Conservation (phyloP, 2,888 invertebrate genomes). For the Lasioglossum morio region DNA sequence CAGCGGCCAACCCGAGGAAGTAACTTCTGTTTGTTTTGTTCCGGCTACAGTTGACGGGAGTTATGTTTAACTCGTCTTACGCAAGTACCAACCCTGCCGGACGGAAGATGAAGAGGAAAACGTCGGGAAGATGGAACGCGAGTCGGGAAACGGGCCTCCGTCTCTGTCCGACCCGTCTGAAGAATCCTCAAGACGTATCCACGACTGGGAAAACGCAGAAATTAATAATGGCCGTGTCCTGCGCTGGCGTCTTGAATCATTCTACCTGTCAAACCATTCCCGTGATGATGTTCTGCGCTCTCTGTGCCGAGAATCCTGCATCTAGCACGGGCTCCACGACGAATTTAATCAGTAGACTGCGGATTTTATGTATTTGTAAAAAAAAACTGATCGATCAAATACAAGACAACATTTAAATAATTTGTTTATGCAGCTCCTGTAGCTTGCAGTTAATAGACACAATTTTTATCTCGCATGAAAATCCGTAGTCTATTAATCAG, state of each 20-base stretch:
- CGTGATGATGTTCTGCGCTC: not conserved
- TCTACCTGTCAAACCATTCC: constrained; percentile 1
- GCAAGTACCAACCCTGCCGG: constrained; percentile 28
- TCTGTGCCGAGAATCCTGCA: not conserved
- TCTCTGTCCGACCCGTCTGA: constrained; percentile 23
- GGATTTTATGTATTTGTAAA: not conserved
- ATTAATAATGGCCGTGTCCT: constrained; percentile 27
- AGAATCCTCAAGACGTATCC: constrained; percentile 22
- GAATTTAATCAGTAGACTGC: not conserved
- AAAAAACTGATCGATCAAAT: not conserved
- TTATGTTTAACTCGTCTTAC: constrained; percentile 70
- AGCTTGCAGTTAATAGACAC: not conserved
- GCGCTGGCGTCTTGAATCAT: constrained; percentile 6
- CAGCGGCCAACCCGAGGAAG: constrained; percentile 53
- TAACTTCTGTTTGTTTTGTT: constrained; percentile 74
- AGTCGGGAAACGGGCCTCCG: not conserved
- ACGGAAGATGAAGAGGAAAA: constrained; percentile 46
- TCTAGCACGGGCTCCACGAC: not conserved
- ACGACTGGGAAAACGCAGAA: constrained; percentile 39
- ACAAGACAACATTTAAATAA: not conserved
- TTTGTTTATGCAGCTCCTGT: not conserved
- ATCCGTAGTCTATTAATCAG: no score
- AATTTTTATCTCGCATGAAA: not conserved
- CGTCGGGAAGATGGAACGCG: constrained; percentile 41
- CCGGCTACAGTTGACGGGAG: constrained; percentile 67